Evolutionary conservation across 35 echinoderm and acorn worm genomes (phyloP), one percentile per base, ranked within the genome.

Genomic region (Apostichopus japonicus): DNA sequence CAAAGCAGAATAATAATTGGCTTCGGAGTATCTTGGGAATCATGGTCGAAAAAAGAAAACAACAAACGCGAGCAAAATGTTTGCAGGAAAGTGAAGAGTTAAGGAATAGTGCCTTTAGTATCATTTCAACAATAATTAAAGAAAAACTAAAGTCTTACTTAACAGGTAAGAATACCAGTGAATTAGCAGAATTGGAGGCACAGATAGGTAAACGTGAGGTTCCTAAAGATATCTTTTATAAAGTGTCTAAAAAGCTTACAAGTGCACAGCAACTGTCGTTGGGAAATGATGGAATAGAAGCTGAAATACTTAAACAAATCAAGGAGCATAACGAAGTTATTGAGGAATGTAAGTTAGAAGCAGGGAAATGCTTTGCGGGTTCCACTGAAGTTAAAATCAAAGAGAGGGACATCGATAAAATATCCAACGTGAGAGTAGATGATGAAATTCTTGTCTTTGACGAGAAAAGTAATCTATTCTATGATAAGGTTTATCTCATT

Each of bases 401-500:
- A 10, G 10, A 10, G 0, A 84, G 51, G 1, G 54, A 53, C 8
- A 54, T 58, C 6, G 17, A 19, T 15, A 56, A 84, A 19, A 84
- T 84, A 22, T 84, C 80, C 55, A 53, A 84, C 21, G 51, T 84
- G 6, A n/a, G n/a, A 22, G 51, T 84, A 6, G 4, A 22, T 6
- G 53, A 57, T 3, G 53, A 84, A 55, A 57, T 84, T 58, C 80
- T 84, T 14, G 80, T 57, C 2, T n/a, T 21, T 84, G 80, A 84
- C 8, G 53, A 54, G 2, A 10, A 24, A 5, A 54, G 81, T 14
- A 4, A 52, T 6, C 6, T 55, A 22, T 84, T 88, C 17, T 88
- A 33, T 62, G 86, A 88, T 73, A 88, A 73, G 16, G 86, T 88
- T 17, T 88, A 88, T 53, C 61, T 88, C 24, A 44, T 88, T 9